Evolutionary conservation across 2,888 invertebrate genomes (phyloP).

Genomic region (Osmoderma eremita): DNA sequence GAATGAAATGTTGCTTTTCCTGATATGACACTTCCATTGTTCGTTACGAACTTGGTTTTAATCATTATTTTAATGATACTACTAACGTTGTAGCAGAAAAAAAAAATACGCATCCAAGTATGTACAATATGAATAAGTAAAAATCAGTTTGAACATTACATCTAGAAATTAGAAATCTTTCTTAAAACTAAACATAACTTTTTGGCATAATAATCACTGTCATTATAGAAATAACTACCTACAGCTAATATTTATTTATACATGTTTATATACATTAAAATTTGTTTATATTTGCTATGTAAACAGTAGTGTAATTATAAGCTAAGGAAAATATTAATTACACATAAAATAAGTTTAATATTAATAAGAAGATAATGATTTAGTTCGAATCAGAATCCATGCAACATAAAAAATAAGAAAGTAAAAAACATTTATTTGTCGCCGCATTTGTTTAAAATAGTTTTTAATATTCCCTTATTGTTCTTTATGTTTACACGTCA

Average conservation of each 20-base stretch:
- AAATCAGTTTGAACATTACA: slow-evolving; percentile 8
- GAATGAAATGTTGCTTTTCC: slow-evolving; percentile 2
- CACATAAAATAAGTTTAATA: too few relatives aligned
- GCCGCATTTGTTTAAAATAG: too few relatives aligned
- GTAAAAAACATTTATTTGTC: too few relatives aligned
- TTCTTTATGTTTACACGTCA: too few relatives aligned
- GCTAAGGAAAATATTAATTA: too few relatives aligned
- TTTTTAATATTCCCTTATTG: too few relatives aligned
- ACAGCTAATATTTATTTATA: slow-evolving; percentile 11
- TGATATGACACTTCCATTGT: too few relatives aligned
- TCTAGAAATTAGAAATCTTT: not conserved
- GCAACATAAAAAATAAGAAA: too few relatives aligned
- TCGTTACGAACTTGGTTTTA: too few relatives aligned
- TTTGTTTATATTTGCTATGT: not conserved
- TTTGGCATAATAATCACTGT: slow-evolving; percentile 36
- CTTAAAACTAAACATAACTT: slow-evolving; percentile 29
- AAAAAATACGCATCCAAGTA: not conserved
- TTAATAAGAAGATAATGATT: too few relatives aligned
- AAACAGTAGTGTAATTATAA: not conserved
- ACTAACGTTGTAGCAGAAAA: not conserved
- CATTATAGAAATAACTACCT: not conserved
- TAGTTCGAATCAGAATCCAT: too few relatives aligned
- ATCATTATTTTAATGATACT: too few relatives aligned
- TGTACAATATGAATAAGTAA: not conserved
- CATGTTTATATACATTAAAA: not conserved